These are phyloP conservation scores for Argyra leucocephala DNA, from an alignment of 2,888 invertebrate genomes.

Conservation along the genomic window DNA sequence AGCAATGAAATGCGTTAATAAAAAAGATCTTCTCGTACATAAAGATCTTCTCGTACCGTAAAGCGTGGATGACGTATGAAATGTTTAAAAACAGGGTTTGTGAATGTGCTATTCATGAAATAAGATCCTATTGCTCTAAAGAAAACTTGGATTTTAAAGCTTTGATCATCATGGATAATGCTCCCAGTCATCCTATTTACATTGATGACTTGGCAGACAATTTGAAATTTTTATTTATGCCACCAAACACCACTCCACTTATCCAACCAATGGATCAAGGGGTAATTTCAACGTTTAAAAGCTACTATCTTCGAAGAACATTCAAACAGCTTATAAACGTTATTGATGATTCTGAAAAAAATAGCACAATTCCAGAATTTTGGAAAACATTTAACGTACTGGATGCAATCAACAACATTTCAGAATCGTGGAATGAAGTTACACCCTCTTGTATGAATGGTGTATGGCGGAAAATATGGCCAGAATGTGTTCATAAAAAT, in stretches of 20 bases:
- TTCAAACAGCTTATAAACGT: conserved; percentile 20
- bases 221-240: no score
- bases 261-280: conserved; percentile 12
- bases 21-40: conserved; percentile 29
- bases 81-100: conserved; percentile 8
- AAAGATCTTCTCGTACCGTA: neutral
- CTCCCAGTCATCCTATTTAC: neutral
- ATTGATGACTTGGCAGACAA: no score
- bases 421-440: no score
- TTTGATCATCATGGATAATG: neutral
- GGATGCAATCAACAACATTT: no score
- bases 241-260: neutral
- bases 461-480: no score
- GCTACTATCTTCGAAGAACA: conserved; percentile 20
- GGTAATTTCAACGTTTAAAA: conserved; percentile 2
- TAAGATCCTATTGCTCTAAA: conserved; percentile 2
- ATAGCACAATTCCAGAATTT: no score
- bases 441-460: no score
- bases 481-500: no score
- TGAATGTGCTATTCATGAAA: conserved; percentile 7
- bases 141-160: neutral
- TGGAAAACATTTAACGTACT: no score
- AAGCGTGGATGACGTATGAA: neutral
- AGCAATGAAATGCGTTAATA: conserved; percentile 26
- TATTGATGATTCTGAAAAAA: no score